Evolutionary conservation across 53 echinoderm and acorn worm genomes (phyloP), one percentile per base, ranked within the genome.

Genomic region (Stichopus horrens): DNA sequence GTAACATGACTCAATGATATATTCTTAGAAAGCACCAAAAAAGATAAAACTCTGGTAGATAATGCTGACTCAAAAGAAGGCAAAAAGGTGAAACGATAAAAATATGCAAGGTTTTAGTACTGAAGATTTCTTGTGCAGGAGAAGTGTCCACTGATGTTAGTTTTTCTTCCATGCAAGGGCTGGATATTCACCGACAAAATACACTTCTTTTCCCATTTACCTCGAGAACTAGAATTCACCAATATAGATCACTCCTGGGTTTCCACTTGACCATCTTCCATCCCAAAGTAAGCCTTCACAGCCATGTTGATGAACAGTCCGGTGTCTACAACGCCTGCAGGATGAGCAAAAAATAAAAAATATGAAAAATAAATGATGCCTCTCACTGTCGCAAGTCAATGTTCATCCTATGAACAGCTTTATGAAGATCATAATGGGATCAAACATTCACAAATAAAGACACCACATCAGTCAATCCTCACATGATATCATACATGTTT

Each of bases 251-350:
- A 76, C 16, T 76, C 87, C 16, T 90, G 87, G 52, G 83, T 85
- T 68, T 90, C 90, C 23, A 95, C 93, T 57, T 87, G 86, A 22
- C 99, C 99, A 59, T 99, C 93, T 67, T 94, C 95, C 99, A 99
- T 96, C 58, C 99, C 99, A 90, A 99, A 99, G 86, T 99, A 99
- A 7, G 96, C 96, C 79, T 96, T 94, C 88, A 93, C 93, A 5
- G 99, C 93, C 99, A 99, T 99, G 73, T 99, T 96, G 92, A 99
- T 91, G 88, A 99, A 99, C 9, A 99, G 92, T 73, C 99, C 99
- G 8, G 99, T 99, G 37, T 99, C 99, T 0, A 99, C 96, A 4
- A 99, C 96, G 77, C 99, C 99, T 99, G 89, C 5, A 37, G 74
- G 21, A 87, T 73, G 52, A 74, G 10, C 52, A 76, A 52, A 76